Base-by-base conservation (phyloP, 2,797 vertebrate species). In the Brotula barbata region DNA sequence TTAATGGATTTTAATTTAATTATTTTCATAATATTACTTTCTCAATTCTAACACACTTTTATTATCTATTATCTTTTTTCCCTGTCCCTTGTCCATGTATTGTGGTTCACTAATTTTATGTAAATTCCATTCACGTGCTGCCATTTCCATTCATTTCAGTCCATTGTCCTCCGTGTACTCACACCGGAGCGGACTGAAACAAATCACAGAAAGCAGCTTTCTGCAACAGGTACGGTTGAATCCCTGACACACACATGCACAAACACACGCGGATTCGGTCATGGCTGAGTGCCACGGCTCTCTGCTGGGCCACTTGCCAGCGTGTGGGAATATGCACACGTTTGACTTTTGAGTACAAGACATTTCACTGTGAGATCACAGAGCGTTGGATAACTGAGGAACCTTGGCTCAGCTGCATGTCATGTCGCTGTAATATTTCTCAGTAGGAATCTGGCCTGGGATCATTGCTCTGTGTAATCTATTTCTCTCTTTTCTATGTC, bases 161-260 rank as follows among this genome's bases (percentile, higher is more conserved):
- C n/a, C n/a, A n/a, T n/a, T n/a, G n/a, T n/a, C n/a, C 73, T 19
- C 45, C 56, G 23, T 55, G 31, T 65, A 73, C 68, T 73, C 31
- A 62, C 48, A 47, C 6, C 0, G 0, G 71, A 56, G 39, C 51
- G n/a, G 48, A 75, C 59, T 45, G 58, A 73, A 82, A 70, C 47
- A 66, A 81, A 68, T 73, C 10, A 66, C 58, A 14, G 22, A 68
- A 63, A 63, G 22, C 39, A 48, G 31, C 6, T 22, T 36, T 34
- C 58, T 66, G 52, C 68, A 63, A 48, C 68, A 75, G 64, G 65
- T 78, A 68, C 17, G 21, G 40, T 63, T 58, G 46, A 22, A 33
- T 50, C 53, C 46, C 48, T 40, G 34, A 50, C 34, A 42, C 40
- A 25, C 45, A 23, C 49, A 45, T 19, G 37, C 40, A 16, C 51